phyloP scores from a whole-genome alignment of 1,140 invertebrate species.

The Drosophila azteca region DNA sequence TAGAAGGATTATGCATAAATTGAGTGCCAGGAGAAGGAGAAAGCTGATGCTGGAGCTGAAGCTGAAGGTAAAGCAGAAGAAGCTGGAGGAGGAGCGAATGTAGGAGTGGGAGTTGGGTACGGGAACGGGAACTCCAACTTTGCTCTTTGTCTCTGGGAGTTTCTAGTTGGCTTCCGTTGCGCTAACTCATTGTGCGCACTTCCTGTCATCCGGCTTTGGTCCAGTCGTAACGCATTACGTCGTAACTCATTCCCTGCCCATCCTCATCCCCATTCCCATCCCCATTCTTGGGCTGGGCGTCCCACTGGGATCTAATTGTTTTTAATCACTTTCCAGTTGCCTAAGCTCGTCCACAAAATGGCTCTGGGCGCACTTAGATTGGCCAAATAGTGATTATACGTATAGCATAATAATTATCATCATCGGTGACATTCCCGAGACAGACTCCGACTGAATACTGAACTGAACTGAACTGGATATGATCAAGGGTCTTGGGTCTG shows the following conservation, averaged over 20 bases:
- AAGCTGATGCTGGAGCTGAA: too few species aligned
- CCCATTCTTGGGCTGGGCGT: neutral
- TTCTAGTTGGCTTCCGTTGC: slow-evolving; percentile 66
- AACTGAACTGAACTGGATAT: too few species aligned
- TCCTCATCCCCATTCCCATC: neutral
- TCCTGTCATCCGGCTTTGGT: slow-evolving; percentile 65
- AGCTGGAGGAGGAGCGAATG: neutral
- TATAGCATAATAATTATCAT: slow-evolving; percentile 58
- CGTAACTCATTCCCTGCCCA: slow-evolving; percentile 9
- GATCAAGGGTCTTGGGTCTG: too few species aligned
- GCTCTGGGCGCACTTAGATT: slow-evolving; percentile 55
- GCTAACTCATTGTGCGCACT: slow-evolving; percentile 77
- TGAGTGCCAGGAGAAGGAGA: slow-evolving; percentile 29
- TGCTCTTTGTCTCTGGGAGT: slow-evolving; percentile 44
- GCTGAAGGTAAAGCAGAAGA: too few species aligned
- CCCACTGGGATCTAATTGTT: slow-evolving; percentile 59
- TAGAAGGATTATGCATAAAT: slow-evolving; percentile 53
- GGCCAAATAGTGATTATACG: slow-evolving; percentile 60
- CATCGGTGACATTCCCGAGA: too few species aligned
- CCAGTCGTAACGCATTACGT: slow-evolving; percentile 30
- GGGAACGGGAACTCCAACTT: slow-evolving; percentile 24
- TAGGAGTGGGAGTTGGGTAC: neutral
- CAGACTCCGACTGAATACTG: neutral
- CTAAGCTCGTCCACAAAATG: slow-evolving; percentile 38
- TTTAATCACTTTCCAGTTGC: slow-evolving; percentile 73